Percentiles rank a stretch among this genome's conserved stretches.
Evolutionary conservation across 1,140 invertebrate species (phyloP).

Genomic region (Bombus polaris): DNA sequence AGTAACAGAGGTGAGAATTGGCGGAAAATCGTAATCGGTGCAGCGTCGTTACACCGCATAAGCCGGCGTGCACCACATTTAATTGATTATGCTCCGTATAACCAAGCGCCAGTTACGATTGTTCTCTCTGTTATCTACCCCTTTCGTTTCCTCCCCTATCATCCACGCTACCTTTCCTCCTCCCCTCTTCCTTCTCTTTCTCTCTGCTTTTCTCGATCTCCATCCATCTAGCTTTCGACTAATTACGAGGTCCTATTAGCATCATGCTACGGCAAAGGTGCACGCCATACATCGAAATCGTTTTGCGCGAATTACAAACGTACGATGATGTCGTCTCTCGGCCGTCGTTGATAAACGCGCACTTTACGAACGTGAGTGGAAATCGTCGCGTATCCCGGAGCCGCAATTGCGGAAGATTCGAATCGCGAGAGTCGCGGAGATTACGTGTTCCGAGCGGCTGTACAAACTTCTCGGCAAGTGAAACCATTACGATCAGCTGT

Average conservation of each 20-base stretch:
- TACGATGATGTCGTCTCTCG: neutral
- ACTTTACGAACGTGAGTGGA: neutral
- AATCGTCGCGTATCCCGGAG: neutral
- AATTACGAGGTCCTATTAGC: constrained; percentile 48
- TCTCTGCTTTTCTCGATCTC: neutral
- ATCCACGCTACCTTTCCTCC: neutral
- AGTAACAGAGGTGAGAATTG: no score
- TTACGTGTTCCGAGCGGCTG: neutral
- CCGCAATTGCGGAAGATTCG: neutral
- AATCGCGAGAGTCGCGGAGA: neutral
- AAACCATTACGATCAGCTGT: constrained; percentile 46
- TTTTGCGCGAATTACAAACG: neutral
- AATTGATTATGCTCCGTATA: constrained; percentile 56
- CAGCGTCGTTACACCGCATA: constrained; percentile 29
- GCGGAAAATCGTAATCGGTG: constrained; percentile 12
- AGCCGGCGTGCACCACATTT: constrained; percentile 37
- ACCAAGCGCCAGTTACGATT: constrained; percentile 59
- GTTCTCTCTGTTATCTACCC: constrained; percentile 27
- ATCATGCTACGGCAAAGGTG: constrained; percentile 4
- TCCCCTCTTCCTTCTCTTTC: no score
- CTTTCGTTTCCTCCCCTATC: neutral
- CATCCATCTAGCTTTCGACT: constrained; percentile 35
- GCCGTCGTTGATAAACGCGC: neutral
- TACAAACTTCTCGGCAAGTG: constrained; percentile 11
- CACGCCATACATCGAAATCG: neutral